Conservation (phyloP, 2,113 vertebrate species). For the Bos indicus region DNA sequence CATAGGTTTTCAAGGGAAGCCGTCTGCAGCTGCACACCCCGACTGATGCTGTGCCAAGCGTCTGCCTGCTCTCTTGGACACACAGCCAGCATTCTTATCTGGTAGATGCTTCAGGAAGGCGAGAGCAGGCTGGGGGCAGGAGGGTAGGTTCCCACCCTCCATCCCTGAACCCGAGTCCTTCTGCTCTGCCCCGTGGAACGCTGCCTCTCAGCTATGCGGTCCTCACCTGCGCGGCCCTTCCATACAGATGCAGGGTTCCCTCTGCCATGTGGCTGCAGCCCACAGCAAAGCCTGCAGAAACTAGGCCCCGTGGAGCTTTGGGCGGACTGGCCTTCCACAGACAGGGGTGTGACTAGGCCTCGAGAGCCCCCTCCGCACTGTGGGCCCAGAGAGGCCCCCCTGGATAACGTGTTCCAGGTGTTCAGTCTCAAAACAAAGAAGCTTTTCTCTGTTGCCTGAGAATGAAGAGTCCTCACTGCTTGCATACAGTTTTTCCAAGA, state of each 20-base stretch:
- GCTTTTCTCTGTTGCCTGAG: constrained; percentile 89
- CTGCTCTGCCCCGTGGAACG: background rate
- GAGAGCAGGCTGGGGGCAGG: background rate
- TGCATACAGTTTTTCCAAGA: constrained; percentile 84
- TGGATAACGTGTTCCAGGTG: constrained; percentile 90
- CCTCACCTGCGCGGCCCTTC: background rate
- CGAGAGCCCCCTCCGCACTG: constrained; percentile 1
- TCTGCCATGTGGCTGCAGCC: background rate
- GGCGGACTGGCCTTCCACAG: background rate
- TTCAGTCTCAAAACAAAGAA: constrained; percentile 89
- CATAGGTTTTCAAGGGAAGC: background rate
- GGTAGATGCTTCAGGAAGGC: background rate
- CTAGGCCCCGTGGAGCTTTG: background rate
- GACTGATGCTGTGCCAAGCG: too few relatives aligned
- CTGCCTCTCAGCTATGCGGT: background rate
- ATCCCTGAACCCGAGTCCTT: background rate
- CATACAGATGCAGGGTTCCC: accelerated
- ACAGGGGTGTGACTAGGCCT: constrained; percentile 39
- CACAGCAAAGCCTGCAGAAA: background rate
- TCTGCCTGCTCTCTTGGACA: background rate
- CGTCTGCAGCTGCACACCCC: accelerated
- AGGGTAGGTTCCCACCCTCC: background rate
- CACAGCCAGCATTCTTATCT: background rate
- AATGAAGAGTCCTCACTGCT: constrained; percentile 84
- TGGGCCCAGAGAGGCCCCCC: constrained; percentile 43